phyloP scores from a whole-genome alignment of 2,888 invertebrate species.

The Lasioglossum marginatum region DNA sequence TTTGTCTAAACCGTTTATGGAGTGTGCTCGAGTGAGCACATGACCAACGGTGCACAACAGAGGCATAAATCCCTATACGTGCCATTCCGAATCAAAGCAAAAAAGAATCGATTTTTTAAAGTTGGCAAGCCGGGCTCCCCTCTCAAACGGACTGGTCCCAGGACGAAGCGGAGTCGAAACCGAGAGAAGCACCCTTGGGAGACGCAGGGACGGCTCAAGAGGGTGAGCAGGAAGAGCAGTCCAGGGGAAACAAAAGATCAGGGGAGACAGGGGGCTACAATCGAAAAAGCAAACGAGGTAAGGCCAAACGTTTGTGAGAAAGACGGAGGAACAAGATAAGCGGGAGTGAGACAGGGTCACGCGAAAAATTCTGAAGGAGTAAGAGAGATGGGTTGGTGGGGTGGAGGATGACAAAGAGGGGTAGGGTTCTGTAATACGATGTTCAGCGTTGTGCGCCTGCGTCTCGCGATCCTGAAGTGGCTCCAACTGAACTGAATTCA shows the following conservation, averaged over 20 bases:
- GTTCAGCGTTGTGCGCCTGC: constrained; percentile 71
- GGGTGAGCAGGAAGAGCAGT: not conserved
- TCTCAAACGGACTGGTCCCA: not conserved
- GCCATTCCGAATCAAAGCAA: not conserved
- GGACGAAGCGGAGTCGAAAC: not conserved
- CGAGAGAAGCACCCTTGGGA: not conserved
- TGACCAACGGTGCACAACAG: not conserved
- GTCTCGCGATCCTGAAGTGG: constrained; percentile 64
- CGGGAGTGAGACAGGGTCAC: too few species aligned
- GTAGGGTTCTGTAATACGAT: constrained; percentile 70
- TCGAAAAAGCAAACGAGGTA: not conserved
- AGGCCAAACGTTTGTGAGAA: not conserved
- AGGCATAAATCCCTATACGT: not conserved
- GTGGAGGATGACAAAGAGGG: not conserved
- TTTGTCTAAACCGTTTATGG: not conserved
- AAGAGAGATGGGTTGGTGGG: too few species aligned
- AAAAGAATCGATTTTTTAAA: not conserved
- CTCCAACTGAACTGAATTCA: constrained; percentile 63
- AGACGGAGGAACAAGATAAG: not conserved
- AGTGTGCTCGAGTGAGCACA: not conserved
- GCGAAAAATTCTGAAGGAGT: too few species aligned
- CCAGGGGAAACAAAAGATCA: not conserved
- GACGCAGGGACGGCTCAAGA: not conserved
- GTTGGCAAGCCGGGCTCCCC: not conserved
- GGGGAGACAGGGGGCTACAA: not conserved